Percentiles rank a stretch among this genome's conserved stretches.
These are phyloP conservation scores for Xerus rutilus DNA, from an alignment of 2,797 vertebrate genomes.

Conservation along the genomic window DNA sequence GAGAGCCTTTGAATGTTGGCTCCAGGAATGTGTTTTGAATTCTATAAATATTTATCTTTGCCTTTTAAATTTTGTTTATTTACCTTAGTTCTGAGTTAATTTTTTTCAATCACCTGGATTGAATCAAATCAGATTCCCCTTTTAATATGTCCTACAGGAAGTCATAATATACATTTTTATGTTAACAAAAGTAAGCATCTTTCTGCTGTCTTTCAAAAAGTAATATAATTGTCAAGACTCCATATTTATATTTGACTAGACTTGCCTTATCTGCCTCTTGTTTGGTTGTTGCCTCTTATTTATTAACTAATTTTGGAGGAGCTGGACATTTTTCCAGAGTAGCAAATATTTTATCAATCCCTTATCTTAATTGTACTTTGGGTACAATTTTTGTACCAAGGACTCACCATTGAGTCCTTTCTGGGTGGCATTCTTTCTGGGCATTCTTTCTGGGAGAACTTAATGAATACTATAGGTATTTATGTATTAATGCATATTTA, in stretches of 20 bases:
- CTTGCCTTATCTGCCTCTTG: not conserved
- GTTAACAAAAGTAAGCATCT: conserved; percentile 30
- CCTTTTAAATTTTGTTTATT: conserved; percentile 28
- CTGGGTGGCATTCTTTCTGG: not conserved
- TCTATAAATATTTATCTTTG: not conserved
- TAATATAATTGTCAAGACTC: conserved; percentile 31
- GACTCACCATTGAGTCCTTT: too few species aligned
- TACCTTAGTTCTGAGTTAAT: not conserved
- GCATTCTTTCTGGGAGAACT: conserved; percentile 29
- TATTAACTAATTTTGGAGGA: not conserved
- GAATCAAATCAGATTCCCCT: not conserved
- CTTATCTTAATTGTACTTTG: too few species aligned
- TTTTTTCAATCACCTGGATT: not conserved
- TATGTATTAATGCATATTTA: not conserved
- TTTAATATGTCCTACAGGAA: not conserved
- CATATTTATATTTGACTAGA: conserved; percentile 36
- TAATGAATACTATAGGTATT: conserved; percentile 31
- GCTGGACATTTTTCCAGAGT: not conserved
- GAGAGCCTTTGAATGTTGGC: not conserved
- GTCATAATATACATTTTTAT: not conserved
- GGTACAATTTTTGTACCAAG: conserved; percentile 23
- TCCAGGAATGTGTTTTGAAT: not conserved
- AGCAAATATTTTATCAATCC: conserved; percentile 39
- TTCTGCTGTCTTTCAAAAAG: not conserved
- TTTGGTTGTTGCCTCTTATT: not conserved